A percentile compares a stretch with the other conserved stretches of the same genome.
These are phyloP conservation scores for Petrolisthes cinctipes DNA, from an alignment of 2,888 invertebrate genomes.

Conservation along the genomic window DNA sequence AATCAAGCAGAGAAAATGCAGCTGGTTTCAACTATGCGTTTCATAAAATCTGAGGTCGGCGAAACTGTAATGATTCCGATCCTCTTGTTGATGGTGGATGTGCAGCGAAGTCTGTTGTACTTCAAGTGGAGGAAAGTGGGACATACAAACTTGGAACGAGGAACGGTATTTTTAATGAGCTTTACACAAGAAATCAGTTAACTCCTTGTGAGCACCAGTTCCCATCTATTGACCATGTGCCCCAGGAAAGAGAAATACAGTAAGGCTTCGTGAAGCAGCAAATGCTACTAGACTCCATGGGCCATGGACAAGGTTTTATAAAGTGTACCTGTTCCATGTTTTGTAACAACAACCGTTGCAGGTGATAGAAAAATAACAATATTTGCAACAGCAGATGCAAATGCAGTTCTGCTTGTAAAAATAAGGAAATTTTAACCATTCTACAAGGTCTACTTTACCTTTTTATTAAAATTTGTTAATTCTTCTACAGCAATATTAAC, in stretches of 20 bases:
- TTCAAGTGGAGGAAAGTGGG: neutral
- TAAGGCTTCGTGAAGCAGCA: neutral
- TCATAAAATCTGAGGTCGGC: too few relatives aligned
- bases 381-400: too few relatives aligned
- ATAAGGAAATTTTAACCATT: slow-evolving; percentile 5
- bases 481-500: slow-evolving; percentile 12
- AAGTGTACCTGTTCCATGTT: too few relatives aligned
- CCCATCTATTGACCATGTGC: neutral
- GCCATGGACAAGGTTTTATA: too few relatives aligned
- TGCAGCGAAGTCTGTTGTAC: too few relatives aligned
- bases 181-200: slow-evolving; percentile 5
- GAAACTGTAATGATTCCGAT: too few relatives aligned
- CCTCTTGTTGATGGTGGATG: too few relatives aligned
- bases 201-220: slow-evolving; percentile 14
- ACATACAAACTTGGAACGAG: neutral
- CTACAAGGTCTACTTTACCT: slow-evolving; percentile 9
- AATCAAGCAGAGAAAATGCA: too few relatives aligned
- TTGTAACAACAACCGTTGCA: too few relatives aligned
- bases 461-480: slow-evolving; percentile 8
- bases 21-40: too few relatives aligned
- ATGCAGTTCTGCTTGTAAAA: slow-evolving; percentile 12
- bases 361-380: too few relatives aligned
- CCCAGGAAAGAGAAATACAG: neutral
- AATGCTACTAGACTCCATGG: too few relatives aligned
- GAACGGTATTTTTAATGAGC: neutral